Conservation (phyloP, 2,888 invertebrate genomes). For the Parnassius orleans region DNA sequence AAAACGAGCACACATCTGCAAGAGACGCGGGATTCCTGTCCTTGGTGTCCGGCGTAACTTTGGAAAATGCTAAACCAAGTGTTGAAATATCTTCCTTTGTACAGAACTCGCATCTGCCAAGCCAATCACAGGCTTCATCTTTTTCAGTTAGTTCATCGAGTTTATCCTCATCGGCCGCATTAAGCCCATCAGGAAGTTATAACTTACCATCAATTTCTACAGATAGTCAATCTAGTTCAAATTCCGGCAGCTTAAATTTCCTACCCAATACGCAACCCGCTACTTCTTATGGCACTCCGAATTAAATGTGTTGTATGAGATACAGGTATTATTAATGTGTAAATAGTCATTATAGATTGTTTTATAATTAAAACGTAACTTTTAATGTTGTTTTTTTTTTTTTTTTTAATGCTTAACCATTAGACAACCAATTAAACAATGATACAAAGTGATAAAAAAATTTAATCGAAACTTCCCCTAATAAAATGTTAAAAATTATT, state of each 20-base stretch:
- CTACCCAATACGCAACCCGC: conserved; percentile 60
- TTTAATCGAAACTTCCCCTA: no score
- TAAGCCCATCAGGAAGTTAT: conserved; percentile 39
- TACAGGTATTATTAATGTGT: conserved; percentile 42
- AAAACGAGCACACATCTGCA: conserved; percentile 66
- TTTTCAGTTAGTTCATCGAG: conserved; percentile 34
- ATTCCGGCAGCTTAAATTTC: conserved; percentile 48
- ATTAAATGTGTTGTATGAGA: conserved; percentile 41
- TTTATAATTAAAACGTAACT: conserved; percentile 33
- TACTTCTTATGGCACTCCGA: conserved; percentile 59
- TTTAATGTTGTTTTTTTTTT: no score
- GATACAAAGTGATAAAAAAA: no score
- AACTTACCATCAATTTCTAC: conserved; percentile 46
- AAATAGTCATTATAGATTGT: conserved; percentile 42
- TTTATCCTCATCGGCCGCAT: conserved; percentile 35
- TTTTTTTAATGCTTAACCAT: no score
- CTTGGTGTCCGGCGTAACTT: conserved; percentile 65
- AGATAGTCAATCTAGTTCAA: conserved; percentile 39
- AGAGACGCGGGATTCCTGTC: conserved; percentile 63
- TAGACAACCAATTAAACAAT: no score
- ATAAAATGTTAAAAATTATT: background rate
- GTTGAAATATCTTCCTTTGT: conserved; percentile 69
- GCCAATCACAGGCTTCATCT: conserved; percentile 29
- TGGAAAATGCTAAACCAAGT: conserved; percentile 66
- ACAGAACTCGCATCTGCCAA: conserved; percentile 52